phyloP scores from a whole-genome alignment of 53 echinoderm and acorn worm species.

The Zoroaster sp. region DNA sequence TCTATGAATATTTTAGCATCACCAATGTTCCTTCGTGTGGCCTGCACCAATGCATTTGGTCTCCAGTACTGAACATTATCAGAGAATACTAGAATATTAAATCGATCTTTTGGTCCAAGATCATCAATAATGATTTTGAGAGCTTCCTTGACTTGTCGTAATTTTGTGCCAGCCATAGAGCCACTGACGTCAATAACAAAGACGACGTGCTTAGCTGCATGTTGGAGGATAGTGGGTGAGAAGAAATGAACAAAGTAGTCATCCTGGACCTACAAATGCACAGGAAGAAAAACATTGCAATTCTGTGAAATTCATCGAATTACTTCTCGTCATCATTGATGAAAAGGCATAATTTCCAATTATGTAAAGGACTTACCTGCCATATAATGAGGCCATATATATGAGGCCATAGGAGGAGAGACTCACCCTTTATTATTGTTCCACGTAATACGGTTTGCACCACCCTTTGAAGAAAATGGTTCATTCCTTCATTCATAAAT shows the following conservation, averaged over 20 bases:
- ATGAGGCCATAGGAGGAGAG: too few relatives aligned
- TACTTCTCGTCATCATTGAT: too few relatives aligned
- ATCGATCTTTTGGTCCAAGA: constrained; percentile 77
- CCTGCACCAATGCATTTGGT: constrained; percentile 69
- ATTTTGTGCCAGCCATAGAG: constrained; percentile 95
- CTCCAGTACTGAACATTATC: constrained; percentile 85
- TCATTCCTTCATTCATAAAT: too few relatives aligned
- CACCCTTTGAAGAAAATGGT: too few relatives aligned
- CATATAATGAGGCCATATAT: too few relatives aligned
- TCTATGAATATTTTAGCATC: constrained; percentile 82
- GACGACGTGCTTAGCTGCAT: constrained; percentile 85
- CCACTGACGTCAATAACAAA: constrained; percentile 97
- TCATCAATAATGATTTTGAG: constrained; percentile 83
- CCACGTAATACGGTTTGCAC: too few relatives aligned
- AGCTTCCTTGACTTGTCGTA: constrained; percentile 89
- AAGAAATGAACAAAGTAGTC: constrained; percentile 96
- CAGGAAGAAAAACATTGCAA: neutral
- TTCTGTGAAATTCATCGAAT: neutral
- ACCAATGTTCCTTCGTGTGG: constrained; percentile 66
- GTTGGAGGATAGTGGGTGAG: constrained; percentile 70
- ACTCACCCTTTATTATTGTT: too few relatives aligned
- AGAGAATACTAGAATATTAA: constrained; percentile 89
- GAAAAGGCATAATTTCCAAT: too few relatives aligned
- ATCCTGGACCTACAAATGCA: constrained; percentile 73
- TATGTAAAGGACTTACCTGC: too few relatives aligned